Evolutionary conservation across 2,888 invertebrate genomes (phyloP), one percentile per base, ranked within the genome.

Genomic region (Acrobasis consociella): DNA sequence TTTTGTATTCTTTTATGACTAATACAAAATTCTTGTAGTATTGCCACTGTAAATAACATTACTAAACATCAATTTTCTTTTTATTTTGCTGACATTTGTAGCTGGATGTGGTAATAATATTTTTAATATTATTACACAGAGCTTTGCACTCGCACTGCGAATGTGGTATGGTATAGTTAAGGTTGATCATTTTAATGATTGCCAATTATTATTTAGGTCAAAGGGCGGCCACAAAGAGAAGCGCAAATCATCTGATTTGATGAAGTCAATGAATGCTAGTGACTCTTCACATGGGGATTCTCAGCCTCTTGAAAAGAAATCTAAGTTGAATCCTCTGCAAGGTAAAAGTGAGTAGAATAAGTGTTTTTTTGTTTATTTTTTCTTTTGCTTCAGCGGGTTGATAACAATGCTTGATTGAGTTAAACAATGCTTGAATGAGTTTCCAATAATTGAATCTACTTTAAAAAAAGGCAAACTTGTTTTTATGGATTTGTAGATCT

Each of bases 201-300:
- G 42, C 49, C 11, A 39, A n/a, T 37, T 64, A 62, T 9, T 56
- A 46, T 82, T 51, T 82, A 95, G 95, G 83, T 88, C 94, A 39
- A 94, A 95, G 79, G 92, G 94, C 72, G 94, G 95, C 79, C 96
- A 95, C 84, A 91, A 83, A 74, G 92, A 92, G 49, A 96, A 96
- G 81, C 80, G 85, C 62, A 84, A 83, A 65, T 82, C 85, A 46
- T n/a, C 3, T 0, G 85, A 85, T 62, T 95, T 87, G 85, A 86
- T 86, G 85, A 90, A 87, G 67, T 89, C 87, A 0, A 87, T 88
- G 69, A 89, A 87, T 69, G 72, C 85, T 1, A 80, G 75, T 46
- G 91, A 91, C 61, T 79, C 78, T 0, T 84, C 87, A 0, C 68
- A 86, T 1, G 86, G 84, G 65, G 91, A 91, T 67, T 88, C 86